phyloP scores from a whole-genome alignment of 1,140 invertebrate species.

The Pachypeltis micranthus region DNA sequence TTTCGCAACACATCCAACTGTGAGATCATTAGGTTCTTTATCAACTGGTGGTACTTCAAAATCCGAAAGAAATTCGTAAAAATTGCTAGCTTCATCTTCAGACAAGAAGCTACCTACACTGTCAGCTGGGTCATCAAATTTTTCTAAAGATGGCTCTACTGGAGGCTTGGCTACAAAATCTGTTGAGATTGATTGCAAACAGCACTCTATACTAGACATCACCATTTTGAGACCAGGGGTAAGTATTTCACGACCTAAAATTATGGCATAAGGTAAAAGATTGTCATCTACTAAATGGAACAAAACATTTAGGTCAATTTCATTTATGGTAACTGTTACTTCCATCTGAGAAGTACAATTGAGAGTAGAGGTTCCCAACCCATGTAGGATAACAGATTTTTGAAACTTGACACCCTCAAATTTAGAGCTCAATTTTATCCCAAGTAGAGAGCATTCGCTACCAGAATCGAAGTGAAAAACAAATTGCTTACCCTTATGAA shows the following conservation, averaged over 20 bases:
- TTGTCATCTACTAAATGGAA: background rate
- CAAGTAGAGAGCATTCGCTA: no score
- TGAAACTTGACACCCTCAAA: no score
- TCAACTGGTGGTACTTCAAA: background rate
- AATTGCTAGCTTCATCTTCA: background rate
- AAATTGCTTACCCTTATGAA: no score
- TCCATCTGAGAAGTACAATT: background rate
- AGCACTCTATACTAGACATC: background rate
- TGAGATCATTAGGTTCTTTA: background rate
- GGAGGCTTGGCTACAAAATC: no score
- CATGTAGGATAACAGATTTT: background rate
- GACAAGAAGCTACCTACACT: no score
- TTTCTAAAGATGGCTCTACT: no score
- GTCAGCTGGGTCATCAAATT: no score
- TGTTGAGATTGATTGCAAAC: background rate
- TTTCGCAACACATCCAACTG: no score
- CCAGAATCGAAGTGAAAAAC: no score
- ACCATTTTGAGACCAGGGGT: background rate
- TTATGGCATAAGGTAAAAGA: background rate
- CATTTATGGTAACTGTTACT: background rate
- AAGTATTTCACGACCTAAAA: constrained; percentile 1
- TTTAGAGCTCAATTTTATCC: no score
- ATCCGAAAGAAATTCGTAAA: background rate
- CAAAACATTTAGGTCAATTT: background rate
- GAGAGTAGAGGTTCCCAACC: background rate